These are phyloP conservation scores for Corella eumyota DNA, from an alignment of 23 tunicate genomes.

Conservation along the genomic window DNA sequence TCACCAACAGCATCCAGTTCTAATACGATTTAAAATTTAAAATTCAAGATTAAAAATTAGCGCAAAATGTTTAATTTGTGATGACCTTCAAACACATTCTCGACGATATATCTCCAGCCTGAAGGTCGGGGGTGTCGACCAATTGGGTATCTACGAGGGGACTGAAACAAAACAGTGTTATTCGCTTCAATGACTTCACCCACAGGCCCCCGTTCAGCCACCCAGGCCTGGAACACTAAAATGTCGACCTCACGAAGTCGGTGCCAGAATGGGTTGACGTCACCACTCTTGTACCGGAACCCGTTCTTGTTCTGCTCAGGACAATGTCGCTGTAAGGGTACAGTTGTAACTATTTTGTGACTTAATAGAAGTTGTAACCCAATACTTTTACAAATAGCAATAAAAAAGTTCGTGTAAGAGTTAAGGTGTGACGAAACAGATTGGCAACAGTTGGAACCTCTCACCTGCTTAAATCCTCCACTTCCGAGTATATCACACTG, in stretches of 20 bases:
- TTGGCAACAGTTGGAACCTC: no score
- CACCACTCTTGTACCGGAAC: conserved; percentile 18
- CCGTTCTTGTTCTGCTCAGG: conserved; percentile 23
- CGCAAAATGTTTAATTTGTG: no score
- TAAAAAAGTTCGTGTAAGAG: not conserved
- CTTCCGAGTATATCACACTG: conserved; percentile 5
- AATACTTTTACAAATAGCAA: no score
- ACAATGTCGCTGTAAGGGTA: conserved; percentile 6
- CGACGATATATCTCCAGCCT: conserved; percentile 45
- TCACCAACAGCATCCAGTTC: conserved; percentile 53
- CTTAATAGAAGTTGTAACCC: no score
- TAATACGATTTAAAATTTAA: not conserved
- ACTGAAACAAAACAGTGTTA: conserved; percentile 12
- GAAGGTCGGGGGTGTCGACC: conserved; percentile 48
- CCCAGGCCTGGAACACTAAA: conserved; percentile 49
- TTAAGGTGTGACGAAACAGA: not conserved
- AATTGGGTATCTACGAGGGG: conserved; percentile 11
- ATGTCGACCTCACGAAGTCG: conserved; percentile 8
- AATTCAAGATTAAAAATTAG: not conserved
- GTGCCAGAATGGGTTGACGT: conserved; percentile 12
- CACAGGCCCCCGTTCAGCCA: conserved; percentile 31
- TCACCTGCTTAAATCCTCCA: conserved; percentile 32
- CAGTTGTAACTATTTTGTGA: not conserved
- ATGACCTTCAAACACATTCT: conserved; percentile 36
- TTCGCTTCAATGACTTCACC: conserved; percentile 3